Percentiles rank a stretch among this genome's conserved stretches.
Evolutionary conservation across 2,888 invertebrate genomes (phyloP).

Genomic region (Tenthredo notha): DNA sequence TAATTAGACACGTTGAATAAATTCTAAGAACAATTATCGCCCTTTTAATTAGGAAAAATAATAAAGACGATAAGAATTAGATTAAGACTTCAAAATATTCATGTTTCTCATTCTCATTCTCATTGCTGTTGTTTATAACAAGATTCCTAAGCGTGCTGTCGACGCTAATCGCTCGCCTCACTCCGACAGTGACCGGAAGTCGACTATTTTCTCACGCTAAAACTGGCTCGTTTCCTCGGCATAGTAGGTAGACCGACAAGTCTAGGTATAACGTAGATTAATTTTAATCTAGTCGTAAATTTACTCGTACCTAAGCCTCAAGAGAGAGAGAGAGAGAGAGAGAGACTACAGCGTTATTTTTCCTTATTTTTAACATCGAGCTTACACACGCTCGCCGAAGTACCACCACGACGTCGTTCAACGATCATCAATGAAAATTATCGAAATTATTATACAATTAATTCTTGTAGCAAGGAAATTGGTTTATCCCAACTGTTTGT

Average conservation of each 20-base stretch:
- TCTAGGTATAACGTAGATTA: slow-evolving; percentile 22
- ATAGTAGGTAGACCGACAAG: slow-evolving; percentile 15
- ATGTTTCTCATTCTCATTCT: not conserved
- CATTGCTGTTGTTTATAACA: slow-evolving; percentile 14
- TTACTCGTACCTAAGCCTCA: not conserved
- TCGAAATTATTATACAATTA: not conserved
- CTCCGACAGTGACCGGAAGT: slow-evolving; percentile 46
- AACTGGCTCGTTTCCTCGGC: slow-evolving; percentile 39
- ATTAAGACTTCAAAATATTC: not conserved
- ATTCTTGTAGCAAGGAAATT: not conserved
- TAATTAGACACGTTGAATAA: not conserved
- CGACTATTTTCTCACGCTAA: slow-evolving; percentile 49
- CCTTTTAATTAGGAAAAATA: not conserved
- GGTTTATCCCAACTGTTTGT: not conserved
- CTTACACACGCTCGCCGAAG: not conserved
- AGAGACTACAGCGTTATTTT: not conserved
- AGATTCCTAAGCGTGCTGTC: slow-evolving; percentile 39
- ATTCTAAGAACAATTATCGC: not conserved
- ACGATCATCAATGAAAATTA: not conserved
- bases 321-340: not conserved
- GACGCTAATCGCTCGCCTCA: slow-evolving; percentile 31
- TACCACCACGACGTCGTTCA: not conserved
- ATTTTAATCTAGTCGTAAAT: slow-evolving; percentile 50
- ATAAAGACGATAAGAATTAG: not conserved
- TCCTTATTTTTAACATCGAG: not conserved